phyloP scores from a whole-genome alignment of 2,113 vertebrate genomes.

The Sturnira hondurensis region DNA sequence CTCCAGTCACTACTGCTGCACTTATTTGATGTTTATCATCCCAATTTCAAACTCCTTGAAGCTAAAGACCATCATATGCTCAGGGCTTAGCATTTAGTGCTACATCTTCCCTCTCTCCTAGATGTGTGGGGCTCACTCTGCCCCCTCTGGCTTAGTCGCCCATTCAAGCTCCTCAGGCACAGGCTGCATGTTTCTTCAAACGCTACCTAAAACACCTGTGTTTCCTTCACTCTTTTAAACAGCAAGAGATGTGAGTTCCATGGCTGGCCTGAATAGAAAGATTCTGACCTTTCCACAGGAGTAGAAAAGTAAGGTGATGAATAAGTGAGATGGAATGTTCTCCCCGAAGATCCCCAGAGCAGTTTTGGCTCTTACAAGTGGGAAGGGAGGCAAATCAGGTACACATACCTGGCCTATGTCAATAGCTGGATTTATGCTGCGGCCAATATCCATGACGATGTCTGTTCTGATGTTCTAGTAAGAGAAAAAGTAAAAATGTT shows the following conservation, averaged over 20 bases:
- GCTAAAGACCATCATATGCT: background rate
- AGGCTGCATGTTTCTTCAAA: background rate
- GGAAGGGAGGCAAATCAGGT: background rate
- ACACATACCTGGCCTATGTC: conserved; percentile 91
- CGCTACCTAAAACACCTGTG: background rate
- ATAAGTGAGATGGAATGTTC: background rate
- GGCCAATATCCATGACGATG: conserved; percentile 89
- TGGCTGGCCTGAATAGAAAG: background rate
- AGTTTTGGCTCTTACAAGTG: background rate
- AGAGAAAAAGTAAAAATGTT: conserved; percentile 13
- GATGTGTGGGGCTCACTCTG: background rate
- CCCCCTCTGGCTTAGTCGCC: background rate
- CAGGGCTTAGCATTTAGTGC: background rate
- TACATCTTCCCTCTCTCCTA: background rate
- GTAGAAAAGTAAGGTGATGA: background rate
- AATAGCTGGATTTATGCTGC: conserved; percentile 91
- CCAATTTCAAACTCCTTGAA: background rate
- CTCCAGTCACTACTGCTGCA: background rate
- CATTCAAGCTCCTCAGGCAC: background rate
- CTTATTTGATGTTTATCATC: background rate
- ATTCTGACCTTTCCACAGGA: background rate
- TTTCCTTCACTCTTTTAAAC: background rate
- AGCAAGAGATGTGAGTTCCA: background rate
- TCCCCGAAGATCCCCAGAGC: background rate
- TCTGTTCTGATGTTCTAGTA: conserved; percentile 90